Conservation (phyloP, 2,888 invertebrate species). For the Bhutanitis thaidina region DNA sequence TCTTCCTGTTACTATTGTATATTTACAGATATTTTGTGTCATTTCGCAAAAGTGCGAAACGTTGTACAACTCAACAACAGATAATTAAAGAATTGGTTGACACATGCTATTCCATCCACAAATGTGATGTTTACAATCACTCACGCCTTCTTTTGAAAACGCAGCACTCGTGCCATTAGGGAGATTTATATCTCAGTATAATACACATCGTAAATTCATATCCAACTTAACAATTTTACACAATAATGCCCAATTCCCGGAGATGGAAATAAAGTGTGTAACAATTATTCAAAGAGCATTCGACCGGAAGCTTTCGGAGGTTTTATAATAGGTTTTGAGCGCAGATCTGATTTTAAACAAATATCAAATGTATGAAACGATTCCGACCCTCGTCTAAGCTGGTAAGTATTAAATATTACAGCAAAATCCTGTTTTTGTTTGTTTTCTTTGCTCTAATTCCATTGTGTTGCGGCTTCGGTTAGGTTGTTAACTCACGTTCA, state of each 20-base stretch:
- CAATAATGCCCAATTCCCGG: conserved; percentile 49
- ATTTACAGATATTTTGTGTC: conserved; percentile 4
- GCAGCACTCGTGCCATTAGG: conserved; percentile 62
- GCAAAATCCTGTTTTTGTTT: conserved; percentile 77
- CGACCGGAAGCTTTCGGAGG: conserved; percentile 72
- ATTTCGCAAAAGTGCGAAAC: conserved; percentile 22
- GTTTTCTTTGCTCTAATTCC: conserved; percentile 70
- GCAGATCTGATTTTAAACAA: conserved; percentile 65
- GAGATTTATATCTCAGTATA: conserved; percentile 68
- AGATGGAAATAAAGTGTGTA: conserved; percentile 69
- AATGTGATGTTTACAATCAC: conserved; percentile 52
- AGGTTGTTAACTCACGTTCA: conserved; percentile 32
- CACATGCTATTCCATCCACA: conserved; percentile 47
- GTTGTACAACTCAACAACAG: conserved; percentile 30
- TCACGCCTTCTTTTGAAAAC: conserved; percentile 47
- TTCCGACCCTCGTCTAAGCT: conserved; percentile 51
- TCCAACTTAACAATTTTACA: conserved; percentile 57
- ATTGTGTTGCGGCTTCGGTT: conserved; percentile 41
- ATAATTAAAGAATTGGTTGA: conserved; percentile 37
- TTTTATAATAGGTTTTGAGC: conserved; percentile 57
- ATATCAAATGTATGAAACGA: conserved; percentile 56
- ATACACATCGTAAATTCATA: conserved; percentile 62
- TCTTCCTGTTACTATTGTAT: conserved; percentile 16
- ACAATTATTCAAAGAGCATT: conserved; percentile 65
- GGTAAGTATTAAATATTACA: conserved; percentile 68